Evolutionary conservation across 30 jellyfish, hydroid and myxozoan genomes (phyloP).

Genomic region (Chrysaora quinquecirrha): DNA sequence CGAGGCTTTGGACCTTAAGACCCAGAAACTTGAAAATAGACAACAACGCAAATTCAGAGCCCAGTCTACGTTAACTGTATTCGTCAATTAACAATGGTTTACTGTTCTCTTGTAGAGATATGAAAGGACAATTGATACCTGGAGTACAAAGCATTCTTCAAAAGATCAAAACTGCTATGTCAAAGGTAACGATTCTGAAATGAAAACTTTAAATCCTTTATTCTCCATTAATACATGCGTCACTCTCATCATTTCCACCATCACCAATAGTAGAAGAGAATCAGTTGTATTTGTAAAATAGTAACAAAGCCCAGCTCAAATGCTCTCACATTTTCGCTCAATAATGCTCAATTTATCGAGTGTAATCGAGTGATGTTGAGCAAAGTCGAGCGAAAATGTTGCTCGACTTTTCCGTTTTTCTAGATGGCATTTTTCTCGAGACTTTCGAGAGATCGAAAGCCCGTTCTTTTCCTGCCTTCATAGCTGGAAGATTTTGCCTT

Average conservation of each 20-base stretch:
- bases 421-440: no score
- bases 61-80: not conserved
- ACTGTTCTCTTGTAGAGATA: slow-evolving; percentile 16
- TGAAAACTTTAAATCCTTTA: not conserved
- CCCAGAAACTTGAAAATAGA: not conserved
- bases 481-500: no score
- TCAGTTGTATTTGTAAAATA: no score
- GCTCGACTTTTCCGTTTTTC: no score
- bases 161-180: not conserved
- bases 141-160: not conserved
- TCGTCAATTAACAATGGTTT: not conserved
- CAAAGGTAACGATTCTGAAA: slow-evolving; percentile 4
- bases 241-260: not conserved
- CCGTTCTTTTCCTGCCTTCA: no score
- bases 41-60: not conserved
- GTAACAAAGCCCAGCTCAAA: no score
- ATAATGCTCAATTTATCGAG: no score
- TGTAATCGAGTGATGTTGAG: no score
- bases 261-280: not conserved
- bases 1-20: not conserved
- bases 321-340: no score
- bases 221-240: not conserved
- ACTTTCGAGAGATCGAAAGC: no score
- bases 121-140: slow-evolving; percentile 25
- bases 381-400: no score